These are phyloP conservation scores for Arenaria interpres DNA, from an alignment of 2,113 vertebrate species.

Conservation along the genomic window DNA sequence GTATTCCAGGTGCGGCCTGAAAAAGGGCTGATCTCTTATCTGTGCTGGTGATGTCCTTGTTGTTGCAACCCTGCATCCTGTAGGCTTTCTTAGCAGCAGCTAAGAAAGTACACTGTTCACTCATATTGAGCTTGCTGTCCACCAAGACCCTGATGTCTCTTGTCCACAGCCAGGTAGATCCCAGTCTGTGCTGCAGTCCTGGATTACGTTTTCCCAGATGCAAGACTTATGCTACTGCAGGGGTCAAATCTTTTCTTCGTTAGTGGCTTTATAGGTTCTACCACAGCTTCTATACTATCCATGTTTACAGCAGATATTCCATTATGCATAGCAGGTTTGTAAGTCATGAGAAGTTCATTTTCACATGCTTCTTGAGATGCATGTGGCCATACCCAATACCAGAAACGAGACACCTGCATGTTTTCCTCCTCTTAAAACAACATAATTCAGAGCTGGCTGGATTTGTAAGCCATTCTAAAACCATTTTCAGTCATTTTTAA, in stretches of 20 bases:
- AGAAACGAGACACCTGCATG: background rate
- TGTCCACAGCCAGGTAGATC: background rate
- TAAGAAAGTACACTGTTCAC: background rate
- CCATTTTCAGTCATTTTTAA: background rate
- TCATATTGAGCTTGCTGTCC: background rate
- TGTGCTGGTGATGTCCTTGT: background rate
- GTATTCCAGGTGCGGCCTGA: background rate
- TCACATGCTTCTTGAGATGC: background rate
- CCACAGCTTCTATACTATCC: background rate
- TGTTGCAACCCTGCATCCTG: background rate
- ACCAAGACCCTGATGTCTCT: background rate
- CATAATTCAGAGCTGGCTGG: background rate
- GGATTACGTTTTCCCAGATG: background rate
- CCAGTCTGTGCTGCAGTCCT: background rate
- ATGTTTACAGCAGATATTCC: background rate
- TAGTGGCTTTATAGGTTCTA: background rate
- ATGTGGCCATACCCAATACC: background rate
- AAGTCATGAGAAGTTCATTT: background rate
- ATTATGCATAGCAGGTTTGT: rapidly evolving
- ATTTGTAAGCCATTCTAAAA: background rate
- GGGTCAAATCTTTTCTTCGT: background rate
- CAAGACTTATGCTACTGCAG: background rate
- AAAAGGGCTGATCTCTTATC: background rate
- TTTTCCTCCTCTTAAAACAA: background rate
- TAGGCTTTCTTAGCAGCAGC: background rate